Evolutionary conservation across 2,113 vertebrate genomes (phyloP).

Genomic region (Dicaeum eximium): DNA sequence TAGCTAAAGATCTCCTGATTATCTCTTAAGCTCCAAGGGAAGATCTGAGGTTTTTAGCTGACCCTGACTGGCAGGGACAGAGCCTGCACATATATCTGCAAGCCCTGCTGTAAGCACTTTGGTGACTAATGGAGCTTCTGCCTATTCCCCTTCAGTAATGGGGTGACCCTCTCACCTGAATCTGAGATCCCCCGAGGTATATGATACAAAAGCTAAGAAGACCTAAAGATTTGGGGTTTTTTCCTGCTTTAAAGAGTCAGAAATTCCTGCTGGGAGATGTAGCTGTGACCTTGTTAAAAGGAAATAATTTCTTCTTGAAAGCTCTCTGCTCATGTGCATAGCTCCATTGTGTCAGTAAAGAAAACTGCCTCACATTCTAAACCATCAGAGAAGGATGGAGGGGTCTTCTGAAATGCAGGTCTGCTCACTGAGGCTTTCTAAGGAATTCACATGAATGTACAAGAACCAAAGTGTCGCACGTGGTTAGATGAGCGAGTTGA

Average conservation of each 20-base stretch:
- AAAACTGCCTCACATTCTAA: background rate
- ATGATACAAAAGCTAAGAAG: background rate
- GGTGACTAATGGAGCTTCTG: background rate
- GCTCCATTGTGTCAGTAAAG: background rate
- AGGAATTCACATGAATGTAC: background rate
- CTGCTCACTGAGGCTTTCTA: background rate
- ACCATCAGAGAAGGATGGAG: accelerated
- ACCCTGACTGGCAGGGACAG: background rate
- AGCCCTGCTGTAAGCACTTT: background rate
- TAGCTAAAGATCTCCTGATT: background rate
- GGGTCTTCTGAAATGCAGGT: background rate
- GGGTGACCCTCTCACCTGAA: background rate
- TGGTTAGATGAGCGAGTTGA: background rate
- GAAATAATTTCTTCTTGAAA: background rate
- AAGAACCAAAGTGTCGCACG: background rate
- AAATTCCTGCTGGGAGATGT: background rate
- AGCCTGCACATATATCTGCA: background rate
- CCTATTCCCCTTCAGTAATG: background rate
- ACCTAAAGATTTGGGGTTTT: background rate
- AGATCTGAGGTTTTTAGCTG: background rate
- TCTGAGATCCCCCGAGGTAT: background rate
- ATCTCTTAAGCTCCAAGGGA: background rate
- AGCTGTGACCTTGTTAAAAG: background rate
- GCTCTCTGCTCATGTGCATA: background rate
- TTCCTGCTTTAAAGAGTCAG: background rate